Evolutionary conservation across 2,113 vertebrate species (phyloP), one percentile per base, ranked within the genome.

Genomic region (Piaya cayana): DNA sequence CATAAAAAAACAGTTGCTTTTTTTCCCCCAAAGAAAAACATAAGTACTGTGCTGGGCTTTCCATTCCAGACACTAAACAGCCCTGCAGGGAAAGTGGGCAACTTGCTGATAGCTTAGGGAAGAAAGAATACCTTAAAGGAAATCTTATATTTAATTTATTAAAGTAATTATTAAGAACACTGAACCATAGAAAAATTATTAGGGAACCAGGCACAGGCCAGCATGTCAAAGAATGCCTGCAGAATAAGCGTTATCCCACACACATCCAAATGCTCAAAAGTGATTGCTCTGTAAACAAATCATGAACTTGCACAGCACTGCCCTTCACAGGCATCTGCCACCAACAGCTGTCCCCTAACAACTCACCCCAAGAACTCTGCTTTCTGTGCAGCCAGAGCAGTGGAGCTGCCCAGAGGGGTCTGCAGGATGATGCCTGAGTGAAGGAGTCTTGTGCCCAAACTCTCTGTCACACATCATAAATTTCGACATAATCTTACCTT

Each of bases 311-410:
- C 59, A 34, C 63, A 87, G 76, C 25, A 37, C 62, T 60, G 71
- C 15, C 84, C 91, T 87, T 79, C 45, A 21, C 70, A 86, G 86
- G 60, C 60, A 90, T 86, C 92, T 94, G 95, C 89, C 93, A 47
- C 29, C 79, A 83, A 56, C 85, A 96, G 81, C 86, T 92, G 82
- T 56, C 58, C 53, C 23, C 88, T 60, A 64, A 32, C 52, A 91
- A 75, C 36, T 95, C 85, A 84, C 50, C 70, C 93, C 65, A 59
- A 74, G 70, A 75, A 36, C 10, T 14, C 56, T 4, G 6, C 29
- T 68, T 45, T 82, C 59, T 39, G 45, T 34, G 39, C 65, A 84
- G 43, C 58, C 78, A 43, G 65, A 52, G 93, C 93, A 91, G 32
- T n/a, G 42, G 63, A 62, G 75, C 52, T 78, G 36, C 50, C 45